Base-by-base conservation (phyloP, 2,113 vertebrate species). In the Pelmatolapia mariae region DNA sequence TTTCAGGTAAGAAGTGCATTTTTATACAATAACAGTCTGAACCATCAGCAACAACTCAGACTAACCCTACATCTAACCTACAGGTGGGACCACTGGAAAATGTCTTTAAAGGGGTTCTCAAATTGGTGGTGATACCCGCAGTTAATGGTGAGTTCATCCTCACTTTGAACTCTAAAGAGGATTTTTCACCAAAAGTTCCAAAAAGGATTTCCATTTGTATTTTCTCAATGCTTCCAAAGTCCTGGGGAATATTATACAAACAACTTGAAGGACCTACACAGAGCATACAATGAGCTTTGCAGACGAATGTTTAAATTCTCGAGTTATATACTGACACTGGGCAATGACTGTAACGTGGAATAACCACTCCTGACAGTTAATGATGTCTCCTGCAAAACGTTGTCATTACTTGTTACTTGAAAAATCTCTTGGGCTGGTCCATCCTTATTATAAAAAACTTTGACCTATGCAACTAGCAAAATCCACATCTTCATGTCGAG, bases 21-120 rank as follows among this genome's bases (percentile, higher is more conserved):
- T 47, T 15, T 19, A 86, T 15, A 81, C 5, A 2, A 82, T 80
- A 26, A 59, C 79, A 22, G n/a, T 12, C 2, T 81, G 45, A 7
- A 10, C 3, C 13, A 8, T 73, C 22, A 38, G 9, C 3, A 26
- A 26, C 24, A 40, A n/a, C 24, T 29, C 19, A 22, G 57, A 61
- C 52, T 78, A 54, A 91, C 7, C 11, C 3, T 16, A 7, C 71
- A 10, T 19, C 9, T 43, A 52, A 83, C 45, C 43, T 61, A 33
- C 93, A 97, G 96, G 93, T 97, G 68, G 82, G 13, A 71, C 71
- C 88, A 19, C 94, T 96, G 4, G 24, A 94, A 59, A 94, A 7
- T 54, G 86, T 95, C 80, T 38, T 97, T 50, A 61, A 40, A 61
- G 18, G 92, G 80, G 83, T 97, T 61, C 54, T 96, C 80, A 96